Evolutionary conservation across 2,888 invertebrate genomes (phyloP), one percentile per base, ranked within the genome.

Genomic region (Nymphalis polychloros): DNA sequence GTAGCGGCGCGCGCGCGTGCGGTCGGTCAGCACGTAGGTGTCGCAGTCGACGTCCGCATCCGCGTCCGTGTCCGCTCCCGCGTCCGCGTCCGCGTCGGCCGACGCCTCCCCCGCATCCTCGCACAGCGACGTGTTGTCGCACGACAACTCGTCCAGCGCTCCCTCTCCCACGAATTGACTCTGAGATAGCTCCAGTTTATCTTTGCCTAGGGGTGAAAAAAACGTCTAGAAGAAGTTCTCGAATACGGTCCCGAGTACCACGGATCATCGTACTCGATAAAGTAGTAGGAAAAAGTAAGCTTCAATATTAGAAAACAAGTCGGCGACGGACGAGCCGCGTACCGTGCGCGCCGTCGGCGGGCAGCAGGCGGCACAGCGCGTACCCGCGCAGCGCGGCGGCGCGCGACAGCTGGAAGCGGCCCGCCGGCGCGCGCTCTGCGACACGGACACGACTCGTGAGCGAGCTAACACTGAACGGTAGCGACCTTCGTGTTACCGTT

Each of bases 1-100:
- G 79, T 89, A 90, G n/a, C 83, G 78, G 69, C 85, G 80, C 53
- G 87, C 85, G 57, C 87, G 82, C 64, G 81, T 73, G 61, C 81
- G 72, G 78, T 85, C 87, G 59, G 91, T 90, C 74, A 93, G 84
- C 69, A 93, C 90, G 86, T 88, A 93, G 52, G 92, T 92, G 75
- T 90, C 89, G 50, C 68, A 62, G 31, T 69, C 69, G 31, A 59
- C 78, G 65, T 75, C 76, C 63, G 69, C 69, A 47, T 69, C 77
- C 47, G 73, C 76, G 64, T 81, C 77, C 69, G 75, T 75, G 46
- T 78, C 74, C 73, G 69, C 75, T 77, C 81, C 60, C 71, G 69
- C 75, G 64, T 73, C 76, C 59, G 67, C 76, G 49, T 67, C 74
- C 64, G 71, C 69, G 48, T 69, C 76, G 68, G 69, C 76, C 61